Base-by-base conservation (phyloP, 1,140 invertebrate species). In the Drosophila seguyi region DNA sequence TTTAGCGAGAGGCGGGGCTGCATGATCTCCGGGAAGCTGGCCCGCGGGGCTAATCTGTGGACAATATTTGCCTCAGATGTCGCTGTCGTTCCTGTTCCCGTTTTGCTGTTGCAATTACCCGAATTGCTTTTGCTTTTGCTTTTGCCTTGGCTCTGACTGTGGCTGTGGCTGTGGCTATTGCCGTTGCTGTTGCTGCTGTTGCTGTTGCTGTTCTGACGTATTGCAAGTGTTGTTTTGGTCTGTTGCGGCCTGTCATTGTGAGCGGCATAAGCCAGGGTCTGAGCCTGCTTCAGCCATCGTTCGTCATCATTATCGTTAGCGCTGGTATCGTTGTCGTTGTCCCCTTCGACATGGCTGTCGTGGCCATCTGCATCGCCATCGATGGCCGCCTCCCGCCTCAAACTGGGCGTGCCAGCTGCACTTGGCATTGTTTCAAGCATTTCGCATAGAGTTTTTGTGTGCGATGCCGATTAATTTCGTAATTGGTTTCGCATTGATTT, bases 1-100 rank as follows among this genome's bases (percentile, higher is more conserved):
- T 92, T 92, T n/a, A 92, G 69, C 25, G 91, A 92, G 7, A 92
- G 79, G 18, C 91, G 90, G 7, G 91, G 91, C 65, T 92, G 91
- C 91, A 92, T 92, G 67, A 90, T 91, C 38, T 92, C 87, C 61
- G 87, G 79, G 45, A 76, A 90, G 58, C 84, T 92, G 27, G 81
- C 87, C 29, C 90, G 75, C 41, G 91, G 87, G 66, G 58, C 68
- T 67, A 79, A 63, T 77, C 71, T 75, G 53, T 74, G 65, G 63
- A 41, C 66, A 38, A 45, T 50, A 27, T 63, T 58, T 38, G 63
- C 42, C 29, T 50, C 34, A 47, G 59, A 48, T 65, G 44, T 56
- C 29, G 44, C 56, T 77, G 52, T 18, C 62, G 59, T 75, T 57
- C 48, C 55, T 62, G 42, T 62, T 69, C 29, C 25, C 62, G 52